phyloP scores from a whole-genome alignment of 1,140 invertebrate genomes.

The Aphis gossypii region DNA sequence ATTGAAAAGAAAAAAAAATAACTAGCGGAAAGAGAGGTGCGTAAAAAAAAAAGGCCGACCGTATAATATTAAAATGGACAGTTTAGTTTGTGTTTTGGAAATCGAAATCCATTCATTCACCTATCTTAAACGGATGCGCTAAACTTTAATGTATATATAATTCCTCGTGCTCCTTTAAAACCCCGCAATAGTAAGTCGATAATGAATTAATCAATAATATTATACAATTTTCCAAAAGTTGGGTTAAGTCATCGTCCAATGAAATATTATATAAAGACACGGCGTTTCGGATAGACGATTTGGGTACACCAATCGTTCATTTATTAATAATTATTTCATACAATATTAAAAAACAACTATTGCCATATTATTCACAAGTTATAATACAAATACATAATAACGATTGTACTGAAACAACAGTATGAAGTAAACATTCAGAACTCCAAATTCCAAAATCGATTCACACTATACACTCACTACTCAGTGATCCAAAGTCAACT shows the following conservation, averaged over 20 bases:
- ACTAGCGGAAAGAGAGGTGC: background rate
- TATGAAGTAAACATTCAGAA: no score
- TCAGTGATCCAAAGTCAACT: no score
- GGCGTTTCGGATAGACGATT: background rate
- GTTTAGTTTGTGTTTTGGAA: background rate
- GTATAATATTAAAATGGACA: background rate
- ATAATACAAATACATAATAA: no score
- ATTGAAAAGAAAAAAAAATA: background rate
- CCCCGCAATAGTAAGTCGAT: background rate
- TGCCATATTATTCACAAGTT: no score
- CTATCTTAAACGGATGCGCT: background rate
- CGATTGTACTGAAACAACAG: background rate
- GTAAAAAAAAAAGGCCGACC: background rate
- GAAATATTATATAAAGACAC: background rate
- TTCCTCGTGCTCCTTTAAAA: background rate
- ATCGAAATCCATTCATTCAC: background rate
- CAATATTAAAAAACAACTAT: no score
- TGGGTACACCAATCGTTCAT: background rate
- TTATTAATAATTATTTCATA: no score
- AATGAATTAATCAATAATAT: background rate
- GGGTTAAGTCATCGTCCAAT: background rate
- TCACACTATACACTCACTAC: no score
- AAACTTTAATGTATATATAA: background rate
- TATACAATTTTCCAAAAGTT: background rate
- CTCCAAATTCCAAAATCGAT: no score